phyloP scores from a whole-genome alignment of 2,797 vertebrate genomes.

The Menidia menidia region DNA sequence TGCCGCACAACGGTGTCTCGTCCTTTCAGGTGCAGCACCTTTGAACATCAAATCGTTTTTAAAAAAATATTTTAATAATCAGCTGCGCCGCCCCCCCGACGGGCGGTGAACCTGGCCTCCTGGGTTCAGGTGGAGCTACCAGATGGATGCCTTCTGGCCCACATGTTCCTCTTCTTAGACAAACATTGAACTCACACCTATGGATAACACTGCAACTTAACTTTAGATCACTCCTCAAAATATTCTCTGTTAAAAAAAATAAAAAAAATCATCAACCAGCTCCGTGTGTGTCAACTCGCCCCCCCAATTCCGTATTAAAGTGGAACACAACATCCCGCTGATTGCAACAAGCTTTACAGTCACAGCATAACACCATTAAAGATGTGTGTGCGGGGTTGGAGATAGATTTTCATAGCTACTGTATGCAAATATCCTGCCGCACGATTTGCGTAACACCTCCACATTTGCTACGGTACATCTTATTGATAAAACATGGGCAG shows the following conservation, averaged over 20 bases:
- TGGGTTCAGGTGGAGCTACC: conserved; percentile 41
- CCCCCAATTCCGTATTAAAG: conserved; percentile 62
- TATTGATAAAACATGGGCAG: conserved; percentile 43
- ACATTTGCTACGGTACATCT: conserved; percentile 54
- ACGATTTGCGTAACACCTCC: conserved; percentile 57
- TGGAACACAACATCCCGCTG: conserved; percentile 66
- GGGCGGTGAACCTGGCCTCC: conserved; percentile 34
- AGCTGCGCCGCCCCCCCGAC: conserved; percentile 49
- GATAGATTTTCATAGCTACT: conserved; percentile 50
- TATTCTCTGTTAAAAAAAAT: conserved; percentile 49
- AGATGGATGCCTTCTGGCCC: conserved; percentile 51
- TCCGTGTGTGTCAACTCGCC: conserved; percentile 49
- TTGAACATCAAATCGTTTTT: conserved; percentile 69
- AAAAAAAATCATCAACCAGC: conserved; percentile 55
- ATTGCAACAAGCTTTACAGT: conserved; percentile 70
- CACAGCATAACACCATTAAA: conserved; percentile 62
- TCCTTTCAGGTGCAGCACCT: conserved; percentile 72
- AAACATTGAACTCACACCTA: conserved; percentile 59
- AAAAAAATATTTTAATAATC: conserved; percentile 66
- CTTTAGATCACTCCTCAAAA: conserved; percentile 48
- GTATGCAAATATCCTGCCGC: conserved; percentile 68
- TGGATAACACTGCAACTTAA: conserved; percentile 46
- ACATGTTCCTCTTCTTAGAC: conserved; percentile 54
- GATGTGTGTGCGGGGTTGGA: conserved; percentile 54
- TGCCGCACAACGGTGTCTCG: conserved; percentile 38